These are phyloP conservation scores for Paracanthobrama guichenoti DNA, from an alignment of 2,113 vertebrate genomes.

Conservation along the genomic window DNA sequence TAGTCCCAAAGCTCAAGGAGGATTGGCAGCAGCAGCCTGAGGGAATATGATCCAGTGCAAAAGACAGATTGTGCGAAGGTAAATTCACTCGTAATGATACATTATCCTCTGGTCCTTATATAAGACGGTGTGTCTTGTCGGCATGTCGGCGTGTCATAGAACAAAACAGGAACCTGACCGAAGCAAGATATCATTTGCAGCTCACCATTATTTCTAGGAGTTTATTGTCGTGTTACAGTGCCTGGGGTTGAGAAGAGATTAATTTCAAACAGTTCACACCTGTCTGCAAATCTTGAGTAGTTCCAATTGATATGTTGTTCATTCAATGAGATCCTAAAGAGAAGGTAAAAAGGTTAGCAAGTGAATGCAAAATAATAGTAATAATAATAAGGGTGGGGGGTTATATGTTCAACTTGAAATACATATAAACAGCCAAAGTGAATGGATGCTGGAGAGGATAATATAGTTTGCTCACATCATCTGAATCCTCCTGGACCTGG, in stretches of 20 bases:
- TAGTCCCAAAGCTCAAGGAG: background rate
- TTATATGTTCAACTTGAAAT: background rate
- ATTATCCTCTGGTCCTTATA: constrained; percentile 55
- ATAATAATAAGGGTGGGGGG: too few relatives aligned
- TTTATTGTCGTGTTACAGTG: background rate
- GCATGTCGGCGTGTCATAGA: too few relatives aligned
- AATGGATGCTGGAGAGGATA: background rate
- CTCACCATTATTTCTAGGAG: background rate
- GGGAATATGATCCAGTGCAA: constrained; percentile 22
- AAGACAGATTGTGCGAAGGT: constrained; percentile 11
- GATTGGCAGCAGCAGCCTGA: background rate
- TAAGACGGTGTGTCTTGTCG: too few relatives aligned
- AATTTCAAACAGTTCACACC: background rate
- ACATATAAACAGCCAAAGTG: background rate
- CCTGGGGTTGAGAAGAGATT: background rate
- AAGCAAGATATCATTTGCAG: background rate
- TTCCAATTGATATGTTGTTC: constrained; percentile 48
- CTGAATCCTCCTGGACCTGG: constrained; percentile 69
- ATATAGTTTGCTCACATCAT: constrained; percentile 64
- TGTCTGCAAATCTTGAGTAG: constrained; percentile 3
- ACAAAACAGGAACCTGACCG: background rate
- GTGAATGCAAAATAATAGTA: background rate
- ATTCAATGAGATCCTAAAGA: constrained; percentile 72
- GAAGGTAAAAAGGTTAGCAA: constrained; percentile 32
- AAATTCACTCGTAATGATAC: background rate